These are phyloP conservation scores for Eristalis pertinax DNA, from an alignment of 2,888 invertebrate species.

Conservation along the genomic window DNA sequence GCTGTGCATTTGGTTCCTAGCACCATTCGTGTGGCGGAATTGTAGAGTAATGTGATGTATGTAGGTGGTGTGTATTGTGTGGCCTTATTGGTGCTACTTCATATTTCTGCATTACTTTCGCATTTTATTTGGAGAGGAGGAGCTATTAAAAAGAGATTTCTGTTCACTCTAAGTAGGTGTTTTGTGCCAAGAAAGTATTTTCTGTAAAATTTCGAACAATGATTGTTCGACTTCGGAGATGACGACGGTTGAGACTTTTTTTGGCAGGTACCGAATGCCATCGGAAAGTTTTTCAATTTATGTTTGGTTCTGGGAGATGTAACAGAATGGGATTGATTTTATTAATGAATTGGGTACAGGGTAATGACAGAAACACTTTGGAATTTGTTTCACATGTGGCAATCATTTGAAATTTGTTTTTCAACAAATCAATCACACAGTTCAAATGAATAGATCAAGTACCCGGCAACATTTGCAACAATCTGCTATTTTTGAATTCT, in stretches of 20 bases:
- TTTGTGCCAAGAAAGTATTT: constrained; percentile 60
- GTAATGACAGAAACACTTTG: constrained; percentile 33
- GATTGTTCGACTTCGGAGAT: constrained; percentile 25
- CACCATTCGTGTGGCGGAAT: background rate
- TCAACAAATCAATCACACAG: constrained; percentile 3
- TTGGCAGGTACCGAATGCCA: constrained; percentile 29
- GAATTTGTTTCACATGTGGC: background rate
- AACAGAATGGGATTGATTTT: constrained; percentile 7
- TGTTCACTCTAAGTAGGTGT: constrained; percentile 60
- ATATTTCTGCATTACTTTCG: constrained; percentile 47
- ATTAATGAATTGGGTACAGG: constrained; percentile 38
- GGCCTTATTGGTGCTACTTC: constrained; percentile 41
- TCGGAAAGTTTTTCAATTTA: constrained; percentile 69
- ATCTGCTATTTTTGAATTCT: background rate
- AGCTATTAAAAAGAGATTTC: constrained; percentile 68
- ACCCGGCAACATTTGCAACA: too few species aligned
- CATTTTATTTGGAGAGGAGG: constrained; percentile 47
- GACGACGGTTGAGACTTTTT: constrained; percentile 3
- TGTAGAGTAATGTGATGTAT: constrained; percentile 9
- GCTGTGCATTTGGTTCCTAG: constrained; percentile 43
- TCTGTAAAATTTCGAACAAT: constrained; percentile 31
- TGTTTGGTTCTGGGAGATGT: constrained; percentile 17
- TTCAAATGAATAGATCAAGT: background rate
- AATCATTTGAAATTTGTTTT: background rate
- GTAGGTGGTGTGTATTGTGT: constrained; percentile 1